Evolutionary conservation across 2,113 vertebrate genomes (phyloP).

Genomic region (Ondatra zibethicus): DNA sequence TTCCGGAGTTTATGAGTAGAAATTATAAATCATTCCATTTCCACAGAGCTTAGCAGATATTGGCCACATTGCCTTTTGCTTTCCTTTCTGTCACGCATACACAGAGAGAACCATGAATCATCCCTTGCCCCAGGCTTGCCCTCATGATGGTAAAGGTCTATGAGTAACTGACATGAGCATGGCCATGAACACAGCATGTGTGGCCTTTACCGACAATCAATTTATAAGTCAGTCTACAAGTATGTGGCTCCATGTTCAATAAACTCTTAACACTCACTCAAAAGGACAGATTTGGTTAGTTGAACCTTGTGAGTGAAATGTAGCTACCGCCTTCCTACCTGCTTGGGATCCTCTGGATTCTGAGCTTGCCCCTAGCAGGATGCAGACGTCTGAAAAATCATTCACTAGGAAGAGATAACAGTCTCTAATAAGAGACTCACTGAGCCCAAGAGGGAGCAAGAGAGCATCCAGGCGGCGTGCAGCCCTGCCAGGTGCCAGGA

Average conservation of each 20-base stretch:
- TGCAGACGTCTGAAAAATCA: conserved; percentile 1
- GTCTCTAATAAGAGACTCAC: neutral
- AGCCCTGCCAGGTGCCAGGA: conserved; percentile 29
- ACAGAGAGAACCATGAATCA: neutral
- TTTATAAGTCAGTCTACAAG: neutral
- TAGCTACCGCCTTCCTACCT: neutral
- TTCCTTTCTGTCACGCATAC: neutral
- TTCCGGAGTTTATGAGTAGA: neutral
- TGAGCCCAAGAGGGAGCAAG: neutral
- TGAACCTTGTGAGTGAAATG: neutral
- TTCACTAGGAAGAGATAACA: neutral
- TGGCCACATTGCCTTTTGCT: neutral
- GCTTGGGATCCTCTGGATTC: neutral
- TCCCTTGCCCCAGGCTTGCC: neutral
- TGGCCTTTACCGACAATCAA: neutral
- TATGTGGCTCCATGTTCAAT: neutral
- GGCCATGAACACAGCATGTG: neutral
- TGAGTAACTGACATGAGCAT: neutral
- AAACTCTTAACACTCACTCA: neutral
- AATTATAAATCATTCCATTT: neutral
- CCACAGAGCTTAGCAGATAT: neutral
- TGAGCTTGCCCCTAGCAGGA: neutral
- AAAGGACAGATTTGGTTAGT: neutral
- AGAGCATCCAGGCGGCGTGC: neutral
- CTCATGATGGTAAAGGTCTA: neutral